Evolutionary conservation across 1,140 invertebrate species (phyloP).

Genomic region (Drosophila tropicalis): DNA sequence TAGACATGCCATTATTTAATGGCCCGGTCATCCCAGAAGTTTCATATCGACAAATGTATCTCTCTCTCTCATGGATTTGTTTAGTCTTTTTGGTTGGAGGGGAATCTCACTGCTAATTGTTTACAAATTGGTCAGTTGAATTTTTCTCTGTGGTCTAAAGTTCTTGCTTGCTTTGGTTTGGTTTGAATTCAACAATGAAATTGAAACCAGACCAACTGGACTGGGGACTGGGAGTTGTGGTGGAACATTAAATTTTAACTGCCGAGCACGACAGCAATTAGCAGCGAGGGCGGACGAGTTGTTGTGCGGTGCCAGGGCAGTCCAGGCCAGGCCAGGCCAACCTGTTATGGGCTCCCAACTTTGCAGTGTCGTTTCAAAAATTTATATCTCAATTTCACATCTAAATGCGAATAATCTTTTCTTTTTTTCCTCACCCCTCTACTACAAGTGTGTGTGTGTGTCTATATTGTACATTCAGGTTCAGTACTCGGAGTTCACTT

Average conservation of each 20-base stretch:
- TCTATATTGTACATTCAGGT: slow-evolving; percentile 36
- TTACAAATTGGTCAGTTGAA: slow-evolving; percentile 65
- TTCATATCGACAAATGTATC: slow-evolving; percentile 25
- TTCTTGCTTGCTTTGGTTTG: slow-evolving; percentile 47
- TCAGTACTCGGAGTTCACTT: slow-evolving; percentile 59
- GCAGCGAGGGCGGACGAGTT: slow-evolving; percentile 15
- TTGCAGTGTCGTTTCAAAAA: slow-evolving; percentile 74
- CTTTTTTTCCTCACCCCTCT: slow-evolving; percentile 50
- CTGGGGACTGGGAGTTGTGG: slow-evolving; percentile 22
- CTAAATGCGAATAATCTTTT: slow-evolving; percentile 81
- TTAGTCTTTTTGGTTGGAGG: slow-evolving; percentile 56
- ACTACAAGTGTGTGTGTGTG: background rate
- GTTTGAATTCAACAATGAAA: slow-evolving; percentile 24
- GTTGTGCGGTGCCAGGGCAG: background rate
- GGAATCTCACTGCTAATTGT: slow-evolving; percentile 45
- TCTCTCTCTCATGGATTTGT: slow-evolving; percentile 52
- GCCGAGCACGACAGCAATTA: slow-evolving; percentile 45
- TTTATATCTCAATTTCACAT: slow-evolving; percentile 82
- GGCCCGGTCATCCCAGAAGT: slow-evolving; percentile 40
- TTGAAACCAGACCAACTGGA: slow-evolving; percentile 42
- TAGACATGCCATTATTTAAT: slow-evolving; percentile 33
- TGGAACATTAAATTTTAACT: slow-evolving; percentile 44
- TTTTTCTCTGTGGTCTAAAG: slow-evolving; percentile 32
- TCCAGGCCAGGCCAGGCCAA: background rate
- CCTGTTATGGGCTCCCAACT: slow-evolving; percentile 28